Conservation (phyloP, 2,113 vertebrate genomes). For the Pachypanchax playfairii region DNA sequence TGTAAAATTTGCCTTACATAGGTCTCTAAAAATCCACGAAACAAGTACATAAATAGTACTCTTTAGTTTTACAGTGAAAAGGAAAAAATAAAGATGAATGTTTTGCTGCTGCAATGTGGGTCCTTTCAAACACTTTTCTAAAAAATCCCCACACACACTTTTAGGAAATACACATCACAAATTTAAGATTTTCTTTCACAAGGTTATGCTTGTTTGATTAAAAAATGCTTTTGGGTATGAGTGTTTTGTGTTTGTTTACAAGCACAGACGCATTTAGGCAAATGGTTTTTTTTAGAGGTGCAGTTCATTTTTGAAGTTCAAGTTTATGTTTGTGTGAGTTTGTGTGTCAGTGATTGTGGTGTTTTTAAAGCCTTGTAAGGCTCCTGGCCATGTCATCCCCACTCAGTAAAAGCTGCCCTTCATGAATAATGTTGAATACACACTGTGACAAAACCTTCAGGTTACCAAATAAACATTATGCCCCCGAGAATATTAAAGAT, state of each 20-base stretch:
- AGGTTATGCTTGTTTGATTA: slow-evolving; percentile 51
- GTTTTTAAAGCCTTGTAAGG: slow-evolving; percentile 27
- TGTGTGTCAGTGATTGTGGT: neutral
- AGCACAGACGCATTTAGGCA: slow-evolving; percentile 33
- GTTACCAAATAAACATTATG: slow-evolving; percentile 61
- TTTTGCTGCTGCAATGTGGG: slow-evolving; percentile 18
- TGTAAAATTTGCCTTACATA: no score
- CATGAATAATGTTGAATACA: slow-evolving; percentile 63
- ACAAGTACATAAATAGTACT: no score
- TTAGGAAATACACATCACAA: slow-evolving; percentile 20
- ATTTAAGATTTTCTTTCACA: slow-evolving; percentile 15
- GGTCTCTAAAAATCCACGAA: no score
- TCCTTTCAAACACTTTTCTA: slow-evolving; percentile 32
- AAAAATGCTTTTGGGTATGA: slow-evolving; percentile 31
- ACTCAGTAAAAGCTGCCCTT: slow-evolving; percentile 49
- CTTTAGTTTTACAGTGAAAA: slow-evolving; percentile 50
- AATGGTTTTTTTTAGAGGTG: slow-evolving; percentile 44
- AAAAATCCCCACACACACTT: slow-evolving; percentile 5
- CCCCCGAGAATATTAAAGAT: slow-evolving; percentile 57
- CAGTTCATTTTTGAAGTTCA: slow-evolving; percentile 31
- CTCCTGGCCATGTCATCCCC: slow-evolving; percentile 32
- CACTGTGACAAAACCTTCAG: slow-evolving; percentile 67
- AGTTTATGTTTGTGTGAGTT: neutral
- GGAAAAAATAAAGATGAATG: slow-evolving; percentile 49
- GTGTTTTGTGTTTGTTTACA: slow-evolving; percentile 12